Evolutionary conservation across 2,888 invertebrate species (phyloP).

Genomic region (Callyntrura sp.): DNA sequence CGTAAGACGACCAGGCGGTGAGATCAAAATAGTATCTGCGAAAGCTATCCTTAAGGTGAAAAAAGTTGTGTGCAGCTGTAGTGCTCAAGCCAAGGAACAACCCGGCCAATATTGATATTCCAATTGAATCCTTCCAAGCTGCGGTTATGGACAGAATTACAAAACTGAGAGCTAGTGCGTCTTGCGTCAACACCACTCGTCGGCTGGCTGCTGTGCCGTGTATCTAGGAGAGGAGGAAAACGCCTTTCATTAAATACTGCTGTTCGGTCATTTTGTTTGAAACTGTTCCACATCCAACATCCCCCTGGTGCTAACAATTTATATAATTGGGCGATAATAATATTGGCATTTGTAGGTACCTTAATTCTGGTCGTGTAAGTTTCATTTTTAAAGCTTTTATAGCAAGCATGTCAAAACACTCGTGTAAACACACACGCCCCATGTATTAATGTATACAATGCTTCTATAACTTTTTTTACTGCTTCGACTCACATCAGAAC

Average conservation of each 20-base stretch:
- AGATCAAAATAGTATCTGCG: conserved; percentile 84
- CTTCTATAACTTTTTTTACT: no score
- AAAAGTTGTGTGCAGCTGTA: conserved; percentile 84
- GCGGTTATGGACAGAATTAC: conserved; percentile 77
- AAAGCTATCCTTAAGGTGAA: conserved; percentile 84
- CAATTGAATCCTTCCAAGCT: conserved; percentile 83
- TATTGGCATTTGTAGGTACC: background rate
- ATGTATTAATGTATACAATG: no score
- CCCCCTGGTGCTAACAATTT: no score
- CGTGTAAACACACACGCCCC: no score
- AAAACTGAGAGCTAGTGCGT: conserved; percentile 80
- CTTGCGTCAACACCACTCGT: conserved; percentile 80
- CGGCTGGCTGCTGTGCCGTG: conserved; percentile 82
- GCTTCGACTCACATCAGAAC: no score
- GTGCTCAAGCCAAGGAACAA: conserved; percentile 80
- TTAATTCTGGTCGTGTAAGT: background rate
- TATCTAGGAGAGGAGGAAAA: conserved; percentile 70
- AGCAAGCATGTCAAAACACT: background rate
- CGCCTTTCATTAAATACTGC: background rate
- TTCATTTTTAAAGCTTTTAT: background rate
- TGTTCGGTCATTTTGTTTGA: background rate
- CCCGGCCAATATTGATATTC: conserved; percentile 81
- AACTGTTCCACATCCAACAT: background rate
- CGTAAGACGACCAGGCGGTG: conserved; percentile 83
- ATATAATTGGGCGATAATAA: background rate